Evolutionary conservation across 2,888 invertebrate genomes (phyloP), one percentile per base, ranked within the genome.

Genomic region (Lysandra bellargus): DNA sequence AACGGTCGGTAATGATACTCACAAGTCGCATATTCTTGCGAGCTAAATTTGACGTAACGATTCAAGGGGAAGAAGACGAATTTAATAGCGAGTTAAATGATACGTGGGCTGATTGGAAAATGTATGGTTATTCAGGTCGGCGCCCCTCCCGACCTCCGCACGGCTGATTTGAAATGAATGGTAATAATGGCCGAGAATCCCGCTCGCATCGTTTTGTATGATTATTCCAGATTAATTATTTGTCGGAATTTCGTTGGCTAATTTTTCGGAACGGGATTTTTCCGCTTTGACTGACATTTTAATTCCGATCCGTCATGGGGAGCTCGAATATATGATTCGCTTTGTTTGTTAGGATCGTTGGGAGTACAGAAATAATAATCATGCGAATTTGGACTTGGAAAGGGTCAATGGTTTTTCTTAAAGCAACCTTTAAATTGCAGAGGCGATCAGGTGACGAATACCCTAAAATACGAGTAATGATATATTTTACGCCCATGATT

Each of bases 201-300:
- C 92, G 89, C 90, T 91, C 92, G 90, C 91, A 91, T 92, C 94
- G 93, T 94, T 94, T 94, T 91, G 93, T 94, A 94, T 94, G 93
- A 94, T 94, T 94, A 94, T 94, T 94, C 93, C 92, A 92, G 93
- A 94, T 94, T 94, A 94, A 94, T 94, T 94, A 94, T 94, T 94
- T 94, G 94, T 92, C 90, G 91, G 93, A 92, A 92, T 92, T 94
- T 90, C 86, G 91, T 88, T 91, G 92, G 92, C 91, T 92, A 94
- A 94, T 94, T 94, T 94, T 92, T 93, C 89, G 93, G 93, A 94
- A 93, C 87, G 90, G 88, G 90, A 92, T 92, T 93, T 92, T 93
- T 92, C 92, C 92, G 90, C 91, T 92, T 92, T 93, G 93, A 92
- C 88, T 92, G 93, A 93, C 93, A 90, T 92, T 93, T 93, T 93